Evolutionary conservation across 2,113 vertebrate genomes (phyloP), one percentile per base, ranked within the genome.

Genomic region (Promerops cafer): DNA sequence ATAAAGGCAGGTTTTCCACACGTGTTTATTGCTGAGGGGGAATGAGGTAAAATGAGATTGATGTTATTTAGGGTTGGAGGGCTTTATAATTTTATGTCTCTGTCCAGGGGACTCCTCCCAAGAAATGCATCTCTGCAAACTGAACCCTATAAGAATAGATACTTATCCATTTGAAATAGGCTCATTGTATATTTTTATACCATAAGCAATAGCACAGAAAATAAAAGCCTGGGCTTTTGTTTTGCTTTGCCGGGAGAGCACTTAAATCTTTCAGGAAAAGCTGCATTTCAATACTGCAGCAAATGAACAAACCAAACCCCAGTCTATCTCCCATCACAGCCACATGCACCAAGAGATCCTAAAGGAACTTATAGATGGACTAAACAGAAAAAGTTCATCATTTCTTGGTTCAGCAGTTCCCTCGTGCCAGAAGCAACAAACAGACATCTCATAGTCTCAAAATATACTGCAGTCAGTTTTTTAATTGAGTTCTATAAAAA

Each of bases 401-500:
- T 96, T 93, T 91, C 37, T 90, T 80, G 59, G 61, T 94, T 95
- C 59, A 93, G 77, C 80, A 69, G 40, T 54, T 95, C 91, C 39
- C 45, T 96, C 5, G 0, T 83, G 54, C 68, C 70, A 93, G 92
- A 82, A 97, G 50, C 86, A 96, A 87, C 39, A 61, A 96, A 93
- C 59, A 89, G 75, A 54, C 74, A 83, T 87, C 91, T 94, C 91
- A 53, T 82, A 93, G n/a, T 82, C 70, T 72, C 82, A 70, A 95
- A 96, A 96, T 95, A 97, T 57, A 96, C 57, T 90, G 65, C 59
- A 96, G 66, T 90, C 59, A 95, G 95, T 95, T 97, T 90, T 96
- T 97, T 88, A 96, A 96, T 89, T 95, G 91, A 96, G 78, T 85
- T 92, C 93, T 94, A 96, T 93, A 97, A 96, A 97, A 97, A 95